Evolutionary conservation across 2,113 vertebrate species (phyloP), one percentile per base, ranked within the genome.

Genomic region (Kryptolebias marmoratus): DNA sequence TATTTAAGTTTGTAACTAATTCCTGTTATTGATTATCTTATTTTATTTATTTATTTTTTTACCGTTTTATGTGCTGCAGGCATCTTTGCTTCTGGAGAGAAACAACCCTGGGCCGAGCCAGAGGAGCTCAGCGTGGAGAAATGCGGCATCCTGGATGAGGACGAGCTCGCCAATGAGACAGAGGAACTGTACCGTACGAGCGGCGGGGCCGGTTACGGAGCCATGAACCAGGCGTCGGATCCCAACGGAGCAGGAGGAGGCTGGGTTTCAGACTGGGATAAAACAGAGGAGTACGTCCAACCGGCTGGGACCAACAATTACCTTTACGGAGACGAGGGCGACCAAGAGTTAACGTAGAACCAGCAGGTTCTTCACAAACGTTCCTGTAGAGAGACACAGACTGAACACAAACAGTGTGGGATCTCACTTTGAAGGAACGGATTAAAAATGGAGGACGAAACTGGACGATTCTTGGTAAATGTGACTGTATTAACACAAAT

Each of bases 21-120:
- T 18, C 64, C 4, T 13, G 5, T 18, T 5, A 55, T 27, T 58
- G 27, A 18, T 13, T 15, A 11, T 7, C 0, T 28, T 14, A 53
- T 59, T n/a, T 30, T 48, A 6, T 50, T 39, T 90, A 44, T 61
- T 1, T n/a, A 44, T 60, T 14, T 64, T 8, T 50, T 39, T 90
- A 42, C 58, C 2, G 16, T 42, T 60, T 13, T 64, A 5, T 80
- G 91, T 50, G 61, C 93, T 93, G 83, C 95, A 99, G 80, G 97
- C 83, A 56, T 98, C 85, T 99, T 99, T 91, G 98, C 97, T 62
- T 99, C 98, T 0, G 98, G 98, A 79, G 98, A 99, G 78, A 97
- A 99, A 64, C 98, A 99, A 63, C 81, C 93, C 0, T 99, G 98
- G 98, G 98, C 98, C 9, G 98, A 99, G 71, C 98, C 97, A 0